phyloP scores from a whole-genome alignment of 2,888 invertebrate species.

The Lathronympha strigana region DNA sequence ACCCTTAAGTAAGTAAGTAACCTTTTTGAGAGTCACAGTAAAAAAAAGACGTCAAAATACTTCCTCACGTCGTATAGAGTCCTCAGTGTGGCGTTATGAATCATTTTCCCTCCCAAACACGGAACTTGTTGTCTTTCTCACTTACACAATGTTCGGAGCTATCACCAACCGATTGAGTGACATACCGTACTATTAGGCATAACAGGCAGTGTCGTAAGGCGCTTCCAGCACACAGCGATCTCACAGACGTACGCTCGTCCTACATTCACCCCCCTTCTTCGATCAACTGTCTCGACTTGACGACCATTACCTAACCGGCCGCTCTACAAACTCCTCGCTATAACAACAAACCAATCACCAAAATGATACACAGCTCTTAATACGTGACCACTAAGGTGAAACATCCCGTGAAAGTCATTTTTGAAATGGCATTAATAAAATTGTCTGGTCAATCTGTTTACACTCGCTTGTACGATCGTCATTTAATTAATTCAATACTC shows the following conservation, averaged over 20 bases:
- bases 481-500: slow-evolving; percentile 80
- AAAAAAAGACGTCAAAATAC: no score
- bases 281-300: slow-evolving; percentile 73
- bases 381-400: slow-evolving; percentile 55
- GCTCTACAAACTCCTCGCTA: slow-evolving; percentile 68
- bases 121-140: no score
- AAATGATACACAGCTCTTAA: slow-evolving; percentile 49
- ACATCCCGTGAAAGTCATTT: slow-evolving; percentile 49
- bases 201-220: slow-evolving; percentile 54
- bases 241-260: slow-evolving; percentile 63
- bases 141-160: no score
- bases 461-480: slow-evolving; percentile 71
- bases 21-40: no score
- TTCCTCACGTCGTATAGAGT: no score
- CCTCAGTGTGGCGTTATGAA: no score
- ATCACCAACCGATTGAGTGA: no score
- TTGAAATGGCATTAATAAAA: slow-evolving; percentile 54
- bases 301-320: slow-evolving; percentile 79
- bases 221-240: slow-evolving; percentile 56
- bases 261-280: slow-evolving; percentile 80
- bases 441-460: slow-evolving; percentile 69
- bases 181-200: slow-evolving; percentile 45
- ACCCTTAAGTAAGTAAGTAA: no score
- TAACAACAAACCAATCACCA: slow-evolving; percentile 48
- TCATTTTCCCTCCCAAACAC: no score